Evolutionary conservation across 2,888 invertebrate genomes (phyloP), one percentile per base, ranked within the genome.

Genomic region (Drosophila affinis): DNA sequence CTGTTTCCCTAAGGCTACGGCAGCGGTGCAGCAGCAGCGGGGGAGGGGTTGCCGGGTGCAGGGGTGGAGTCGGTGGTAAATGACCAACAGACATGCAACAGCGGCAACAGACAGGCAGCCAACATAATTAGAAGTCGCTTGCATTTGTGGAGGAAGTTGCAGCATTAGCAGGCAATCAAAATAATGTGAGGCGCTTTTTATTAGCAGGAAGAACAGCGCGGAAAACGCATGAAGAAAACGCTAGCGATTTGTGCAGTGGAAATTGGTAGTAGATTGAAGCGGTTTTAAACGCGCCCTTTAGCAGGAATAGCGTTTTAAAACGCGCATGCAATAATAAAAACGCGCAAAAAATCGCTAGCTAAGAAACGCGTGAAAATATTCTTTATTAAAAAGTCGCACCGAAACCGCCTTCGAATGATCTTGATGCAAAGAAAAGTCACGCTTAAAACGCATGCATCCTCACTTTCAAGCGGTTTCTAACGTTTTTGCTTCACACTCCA

Each of bases 151-250:
- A 72, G 87, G 79, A 87, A 84, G 79, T 85, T 84, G 88, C 88
- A 88, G 88, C 88, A 88, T 84, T 88, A 79, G 68, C 82, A 74
- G 67, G 63, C 74, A 87, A 88, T 88, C 85, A 88, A 84, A 70
- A 54, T 63, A 81, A 86, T 78, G 75, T 71, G 64, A 56, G 64
- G 75, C 83, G 79, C 68, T 70, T 56, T 58, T 39, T 39, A 34
- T 39, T 7, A 45, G 39, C 51, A 47, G 49, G 12, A 49, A 39
- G 62, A 47, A 21, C 7, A 45, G 46, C 34, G 27, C 24, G n/a
- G 9, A 39, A 64, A 69, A 27, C 27, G 27, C 27, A 7, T 27
- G 7, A 27, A 10, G 9, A 39, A 55, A 73, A 55, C 58, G 73
- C 73, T 44, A 17, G 56, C 49, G 51, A 29, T 4, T 57, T 55